Conservation (phyloP, 2,888 invertebrate genomes). For the Napeogenes sylphis region DNA sequence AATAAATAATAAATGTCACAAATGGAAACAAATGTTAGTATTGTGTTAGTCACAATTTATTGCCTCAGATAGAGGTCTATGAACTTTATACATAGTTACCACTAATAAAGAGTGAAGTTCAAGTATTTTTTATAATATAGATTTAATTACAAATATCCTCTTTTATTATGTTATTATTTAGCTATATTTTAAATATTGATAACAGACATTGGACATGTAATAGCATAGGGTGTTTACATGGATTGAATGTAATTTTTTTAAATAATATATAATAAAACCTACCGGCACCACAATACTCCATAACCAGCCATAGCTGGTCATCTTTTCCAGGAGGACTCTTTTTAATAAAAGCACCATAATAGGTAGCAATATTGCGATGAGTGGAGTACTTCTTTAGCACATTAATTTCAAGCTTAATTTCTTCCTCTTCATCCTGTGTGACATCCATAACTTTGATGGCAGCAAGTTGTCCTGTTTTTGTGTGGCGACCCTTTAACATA, state of each 20-base stretch:
- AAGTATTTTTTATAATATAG: too few species aligned
- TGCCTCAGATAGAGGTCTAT: constrained; percentile 23
- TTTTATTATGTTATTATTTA: too few species aligned
- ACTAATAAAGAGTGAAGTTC: constrained; percentile 18
- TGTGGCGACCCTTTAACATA: constrained; percentile 92
- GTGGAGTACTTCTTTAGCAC: constrained; percentile 99
- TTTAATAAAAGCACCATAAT: constrained; percentile 99
- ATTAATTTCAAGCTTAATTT: constrained; percentile 99
- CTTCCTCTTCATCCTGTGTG: constrained; percentile 99
- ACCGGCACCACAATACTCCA: constrained; percentile 99
- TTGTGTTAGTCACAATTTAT: constrained; percentile 15
- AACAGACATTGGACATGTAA: too few species aligned
- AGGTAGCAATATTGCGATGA: constrained; percentile 99
- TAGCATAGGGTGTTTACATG: too few species aligned
- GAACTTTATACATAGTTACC: constrained; percentile 24
- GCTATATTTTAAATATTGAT: too few species aligned
- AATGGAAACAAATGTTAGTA: constrained; percentile 12
- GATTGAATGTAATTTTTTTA: too few species aligned
- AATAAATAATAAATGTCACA: neutral
- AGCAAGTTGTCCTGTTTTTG: constrained; percentile 99
- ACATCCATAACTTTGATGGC: constrained; percentile 99
- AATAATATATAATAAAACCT: constrained; percentile 30
- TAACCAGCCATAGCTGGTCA: constrained; percentile 99
- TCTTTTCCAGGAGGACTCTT: constrained; percentile 99
- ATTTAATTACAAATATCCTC: too few species aligned